phyloP scores from a whole-genome alignment of 2,113 vertebrate species.

The Oryzias melastigma region DNA sequence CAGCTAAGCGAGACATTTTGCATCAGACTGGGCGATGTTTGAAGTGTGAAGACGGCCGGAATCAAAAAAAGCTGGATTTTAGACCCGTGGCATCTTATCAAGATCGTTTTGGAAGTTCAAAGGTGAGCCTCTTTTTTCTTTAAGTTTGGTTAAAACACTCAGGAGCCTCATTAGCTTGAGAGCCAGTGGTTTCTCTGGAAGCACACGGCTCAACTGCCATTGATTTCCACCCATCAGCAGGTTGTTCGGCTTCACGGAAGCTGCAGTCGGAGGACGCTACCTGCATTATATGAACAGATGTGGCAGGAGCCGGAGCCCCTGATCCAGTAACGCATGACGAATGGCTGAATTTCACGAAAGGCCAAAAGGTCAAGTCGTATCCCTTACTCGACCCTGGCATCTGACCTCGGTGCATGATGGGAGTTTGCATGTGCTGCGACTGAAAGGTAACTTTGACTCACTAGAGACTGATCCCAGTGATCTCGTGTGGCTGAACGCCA shows the following conservation, averaged over 20 bases:
- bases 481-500: too few species aligned
- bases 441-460: conserved; percentile 45
- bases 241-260: conserved; percentile 43
- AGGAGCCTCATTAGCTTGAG: conserved; percentile 27
- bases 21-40: conserved; percentile 45
- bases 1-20: conserved; percentile 46
- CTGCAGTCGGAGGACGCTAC: conserved; percentile 43
- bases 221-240: conserved; percentile 41
- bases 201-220: conserved; percentile 26
- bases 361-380: conserved; percentile 68
- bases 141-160: conserved; percentile 8
- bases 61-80: not conserved
- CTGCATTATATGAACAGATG: conserved; percentile 72
- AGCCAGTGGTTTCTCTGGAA: conserved; percentile 10
- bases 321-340: conserved; percentile 57
- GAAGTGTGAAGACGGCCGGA: conserved; percentile 42
- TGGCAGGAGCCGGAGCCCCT: conserved; percentile 56
- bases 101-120: conserved; percentile 13
- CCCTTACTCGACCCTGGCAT: conserved; percentile 68
- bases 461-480: too few species aligned
- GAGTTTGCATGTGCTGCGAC: conserved; percentile 53
- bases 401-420: conserved; percentile 70
- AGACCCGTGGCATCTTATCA: not conserved
- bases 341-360: conserved; percentile 63
- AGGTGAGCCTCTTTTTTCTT: conserved; percentile 10